A percentile compares a stretch with the other conserved stretches of the same genome.
These are phyloP conservation scores for Drosophila sucinea DNA, from an alignment of 1,140 invertebrate species.

Conservation along the genomic window DNA sequence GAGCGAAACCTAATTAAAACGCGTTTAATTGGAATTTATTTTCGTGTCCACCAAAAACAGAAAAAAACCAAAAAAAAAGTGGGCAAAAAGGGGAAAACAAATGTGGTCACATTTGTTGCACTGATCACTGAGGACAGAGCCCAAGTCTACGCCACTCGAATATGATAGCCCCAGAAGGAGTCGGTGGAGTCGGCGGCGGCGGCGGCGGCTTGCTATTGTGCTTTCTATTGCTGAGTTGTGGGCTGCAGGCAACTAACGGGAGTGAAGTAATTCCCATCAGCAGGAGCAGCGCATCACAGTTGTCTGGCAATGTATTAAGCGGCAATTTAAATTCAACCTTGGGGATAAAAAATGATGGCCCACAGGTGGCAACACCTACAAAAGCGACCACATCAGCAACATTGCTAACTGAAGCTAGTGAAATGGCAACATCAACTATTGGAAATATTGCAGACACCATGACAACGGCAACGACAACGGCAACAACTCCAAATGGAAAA, in stretches of 20 bases:
- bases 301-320: constrained; percentile 13
- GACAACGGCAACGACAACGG: constrained; percentile 15
- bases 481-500: not conserved
- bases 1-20: constrained; percentile 71
- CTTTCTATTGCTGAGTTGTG: constrained; percentile 15
- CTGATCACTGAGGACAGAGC: constrained; percentile 7
- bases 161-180: constrained; percentile 17
- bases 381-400: not conserved
- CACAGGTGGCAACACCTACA: not conserved
- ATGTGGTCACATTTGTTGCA: constrained; percentile 38
- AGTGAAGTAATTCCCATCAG: too few relatives aligned
- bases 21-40: constrained; percentile 70
- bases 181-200: not conserved
- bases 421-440: not conserved
- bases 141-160: not conserved
- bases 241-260: not conserved
- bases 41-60: not conserved
- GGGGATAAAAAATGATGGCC: not conserved
- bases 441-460: constrained; percentile 6
- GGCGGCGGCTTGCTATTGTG: constrained; percentile 14
- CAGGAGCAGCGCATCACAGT: not conserved
- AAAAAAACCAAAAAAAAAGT: not conserved
- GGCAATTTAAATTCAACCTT: constrained; percentile 58
- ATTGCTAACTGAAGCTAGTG: constrained; percentile 13
- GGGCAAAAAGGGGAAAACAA: constrained; percentile 19